Evolutionary conservation across 2,888 invertebrate species (phyloP).

Genomic region (Dioctria rufipes): DNA sequence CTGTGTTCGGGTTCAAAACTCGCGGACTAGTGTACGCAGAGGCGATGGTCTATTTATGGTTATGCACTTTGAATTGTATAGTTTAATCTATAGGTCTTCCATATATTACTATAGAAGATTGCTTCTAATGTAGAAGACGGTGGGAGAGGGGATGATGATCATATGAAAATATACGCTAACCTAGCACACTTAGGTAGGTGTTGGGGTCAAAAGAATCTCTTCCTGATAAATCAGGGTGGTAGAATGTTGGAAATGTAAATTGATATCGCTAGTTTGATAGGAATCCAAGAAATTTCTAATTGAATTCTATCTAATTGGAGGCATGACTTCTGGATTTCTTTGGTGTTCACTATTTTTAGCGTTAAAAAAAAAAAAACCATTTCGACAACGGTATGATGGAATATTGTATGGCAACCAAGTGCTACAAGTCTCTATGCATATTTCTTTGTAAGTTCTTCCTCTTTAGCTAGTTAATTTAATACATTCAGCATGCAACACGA

Average conservation of each 20-base stretch:
- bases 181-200: not conserved
- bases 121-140: not conserved
- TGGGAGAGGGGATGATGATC: not conserved
- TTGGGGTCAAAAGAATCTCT: slow-evolving; percentile 3
- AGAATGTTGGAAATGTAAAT: not conserved
- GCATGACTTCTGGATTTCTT: too few relatives aligned
- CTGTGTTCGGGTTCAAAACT: slow-evolving; percentile 28
- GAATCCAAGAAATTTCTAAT: not conserved
- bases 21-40: slow-evolving; percentile 29
- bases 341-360: too few relatives aligned
- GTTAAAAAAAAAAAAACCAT: too few relatives aligned
- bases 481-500: too few relatives aligned
- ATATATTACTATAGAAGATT: not conserved
- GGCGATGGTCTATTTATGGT: slow-evolving; percentile 38
- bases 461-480: too few relatives aligned
- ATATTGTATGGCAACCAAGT: too few relatives aligned
- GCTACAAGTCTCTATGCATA: too few relatives aligned
- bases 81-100: not conserved
- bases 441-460: too few relatives aligned
- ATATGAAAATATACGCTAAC: too few relatives aligned
- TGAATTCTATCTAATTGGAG: too few relatives aligned
- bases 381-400: too few relatives aligned
- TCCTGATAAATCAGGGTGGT: not conserved
- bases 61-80: not conserved
- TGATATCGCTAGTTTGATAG: not conserved